Evolutionary conservation across 2,797 vertebrate genomes (phyloP), one percentile per base, ranked within the genome.

Genomic region (Artibeus jamaicensis): DNA sequence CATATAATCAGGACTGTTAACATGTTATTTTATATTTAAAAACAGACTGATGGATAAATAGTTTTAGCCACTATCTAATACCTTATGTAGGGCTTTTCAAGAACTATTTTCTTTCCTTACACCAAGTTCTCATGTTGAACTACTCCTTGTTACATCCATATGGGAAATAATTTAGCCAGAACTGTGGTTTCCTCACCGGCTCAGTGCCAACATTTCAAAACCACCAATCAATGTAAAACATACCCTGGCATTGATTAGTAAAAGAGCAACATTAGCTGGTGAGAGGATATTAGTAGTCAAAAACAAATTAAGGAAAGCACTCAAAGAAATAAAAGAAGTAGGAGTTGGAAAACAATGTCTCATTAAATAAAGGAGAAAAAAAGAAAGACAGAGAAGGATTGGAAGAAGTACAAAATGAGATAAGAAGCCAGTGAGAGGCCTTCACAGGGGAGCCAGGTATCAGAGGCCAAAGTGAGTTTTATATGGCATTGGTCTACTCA

Each of bases 101-200:
- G 2, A 50, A 34, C 76, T 26, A 4, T 87, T 91, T 57, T 42
- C 9, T 62, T 48, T 68, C 46, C 4, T 70, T 39, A 11, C 10
- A 88, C 8, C 9, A 50, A 42, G 1, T 93, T 83, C 2, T 84
- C 24, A 87, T 74, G 15, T 57, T 78, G 37, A 87, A 68, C 2
- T 82, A 5, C 5, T 10, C 11, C 32, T 90, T 32, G 68, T 26
- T 50, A 11, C 1, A 32, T 86, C 16, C 79, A 16, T 39, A n/a
- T 19, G 34, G 39, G 81, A 96, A 95, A 62, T 81, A 76, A 22
- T 94, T 81, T 81, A 81, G n/a, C 6, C 18, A 93, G 29, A 57
- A 50, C 37, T 70, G 15, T 71, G 68, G 19, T 90, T 90, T 87
- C 22, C 59, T 79, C 70, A 55, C n/a, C 79, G 14, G 26, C 84